Conservation (phyloP, 1,140 invertebrate species). For the Conus betulinus region DNA sequence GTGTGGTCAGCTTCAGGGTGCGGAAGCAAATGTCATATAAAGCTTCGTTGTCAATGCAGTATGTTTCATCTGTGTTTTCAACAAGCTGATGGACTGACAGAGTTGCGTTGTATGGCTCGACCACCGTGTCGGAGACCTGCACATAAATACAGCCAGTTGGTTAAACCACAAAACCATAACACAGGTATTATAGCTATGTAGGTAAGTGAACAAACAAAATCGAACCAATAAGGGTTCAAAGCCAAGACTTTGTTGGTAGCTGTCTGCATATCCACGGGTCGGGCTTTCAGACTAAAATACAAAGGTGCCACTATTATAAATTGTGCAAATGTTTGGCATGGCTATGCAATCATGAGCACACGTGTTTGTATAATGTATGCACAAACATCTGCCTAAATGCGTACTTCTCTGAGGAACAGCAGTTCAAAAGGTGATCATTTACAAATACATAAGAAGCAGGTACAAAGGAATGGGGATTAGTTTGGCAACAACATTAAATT, state of each 20-base stretch:
- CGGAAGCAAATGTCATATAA: conserved; percentile 95
- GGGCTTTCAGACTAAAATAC: too few relatives aligned
- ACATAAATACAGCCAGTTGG: not conserved
- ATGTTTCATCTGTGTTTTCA: conserved; percentile 84
- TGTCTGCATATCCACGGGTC: not conserved
- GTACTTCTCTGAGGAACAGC: too few relatives aligned
- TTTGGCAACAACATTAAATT: too few relatives aligned
- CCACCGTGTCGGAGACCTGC: conserved; percentile 79
- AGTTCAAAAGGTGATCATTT: too few relatives aligned
- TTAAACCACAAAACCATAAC: not conserved
- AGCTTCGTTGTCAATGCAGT: conserved; percentile 84
- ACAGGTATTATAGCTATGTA: not conserved
- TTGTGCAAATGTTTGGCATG: too few relatives aligned
- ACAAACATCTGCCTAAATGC: too few relatives aligned
- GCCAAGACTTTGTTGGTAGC: too few relatives aligned
- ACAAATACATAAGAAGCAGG: too few relatives aligned
- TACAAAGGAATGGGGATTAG: too few relatives aligned
- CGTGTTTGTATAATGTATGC: too few relatives aligned
- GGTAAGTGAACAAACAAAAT: not conserved
- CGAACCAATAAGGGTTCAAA: not conserved
- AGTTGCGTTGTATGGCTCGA: conserved; percentile 80
- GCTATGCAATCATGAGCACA: too few relatives aligned
- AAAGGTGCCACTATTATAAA: too few relatives aligned
- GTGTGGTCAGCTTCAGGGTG: conserved; percentile 87
- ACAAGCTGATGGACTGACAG: conserved; percentile 87